Percentiles rank a stretch among this genome's conserved stretches.
These are phyloP conservation scores for Eublepharis macularius DNA, from an alignment of 2,113 vertebrate genomes.

Conservation along the genomic window DNA sequence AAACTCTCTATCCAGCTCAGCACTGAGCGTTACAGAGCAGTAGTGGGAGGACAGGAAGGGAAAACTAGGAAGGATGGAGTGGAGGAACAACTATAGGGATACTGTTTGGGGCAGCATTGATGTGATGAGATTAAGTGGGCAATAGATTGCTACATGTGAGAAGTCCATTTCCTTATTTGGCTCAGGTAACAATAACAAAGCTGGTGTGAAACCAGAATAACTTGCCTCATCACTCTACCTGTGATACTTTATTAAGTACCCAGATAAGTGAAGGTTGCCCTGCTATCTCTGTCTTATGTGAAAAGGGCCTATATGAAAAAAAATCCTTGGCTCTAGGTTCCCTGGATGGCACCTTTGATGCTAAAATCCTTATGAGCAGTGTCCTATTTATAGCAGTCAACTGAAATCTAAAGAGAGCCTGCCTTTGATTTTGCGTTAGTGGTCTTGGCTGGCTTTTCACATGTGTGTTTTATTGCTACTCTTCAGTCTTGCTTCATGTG, in stretches of 20 bases:
- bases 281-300: neutral
- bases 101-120: neutral
- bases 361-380: neutral
- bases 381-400: neutral
- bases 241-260: accelerated
- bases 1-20: neutral
- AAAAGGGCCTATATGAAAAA: neutral
- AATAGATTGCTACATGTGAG: neutral
- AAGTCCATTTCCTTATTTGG: neutral
- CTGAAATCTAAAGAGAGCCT: neutral
- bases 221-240: too few species aligned
- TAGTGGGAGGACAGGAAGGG: neutral
- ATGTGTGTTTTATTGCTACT: neutral
- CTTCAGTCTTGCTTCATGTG: neutral
- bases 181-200: neutral
- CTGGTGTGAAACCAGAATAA: neutral
- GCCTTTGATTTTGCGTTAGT: neutral
- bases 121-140: neutral
- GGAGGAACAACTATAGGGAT: neutral
- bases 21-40: neutral
- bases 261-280: neutral
- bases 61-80: neutral
- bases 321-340: neutral
- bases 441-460: neutral
- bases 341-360: neutral